phyloP scores from a whole-genome alignment of 2,888 invertebrate species.

The Abrostola tripartita region DNA sequence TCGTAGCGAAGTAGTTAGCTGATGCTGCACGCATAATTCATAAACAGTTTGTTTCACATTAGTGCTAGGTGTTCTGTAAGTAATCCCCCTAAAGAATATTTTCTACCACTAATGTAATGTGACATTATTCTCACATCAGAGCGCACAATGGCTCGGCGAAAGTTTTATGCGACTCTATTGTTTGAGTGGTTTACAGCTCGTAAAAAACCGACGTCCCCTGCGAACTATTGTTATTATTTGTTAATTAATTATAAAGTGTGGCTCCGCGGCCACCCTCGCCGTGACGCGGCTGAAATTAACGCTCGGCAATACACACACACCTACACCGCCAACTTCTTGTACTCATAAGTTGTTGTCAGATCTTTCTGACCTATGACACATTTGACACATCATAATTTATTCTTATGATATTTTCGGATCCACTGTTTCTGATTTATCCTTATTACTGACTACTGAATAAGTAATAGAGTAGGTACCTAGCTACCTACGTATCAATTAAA shows the following conservation, averaged over 20 bases:
- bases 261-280: conserved; percentile 35
- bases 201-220: conserved; percentile 62
- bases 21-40: not conserved
- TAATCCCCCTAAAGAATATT: conserved; percentile 45
- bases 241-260: conserved; percentile 67
- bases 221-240: conserved; percentile 66
- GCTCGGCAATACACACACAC: conserved; percentile 3
- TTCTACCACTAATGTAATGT: conserved; percentile 45
- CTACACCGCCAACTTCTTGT: conserved; percentile 1
- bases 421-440: too few relatives aligned
- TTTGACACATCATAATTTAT: too few relatives aligned
- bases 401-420: too few relatives aligned
- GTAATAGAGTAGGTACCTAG: too few relatives aligned
- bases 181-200: conserved; percentile 48
- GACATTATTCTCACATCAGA: conserved; percentile 58
- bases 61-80: conserved; percentile 23
- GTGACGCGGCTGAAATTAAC: conserved; percentile 47
- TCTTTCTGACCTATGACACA: too few relatives aligned
- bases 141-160: conserved; percentile 48
- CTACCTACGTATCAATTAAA: not conserved
- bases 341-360: not conserved
- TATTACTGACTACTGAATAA: too few relatives aligned
- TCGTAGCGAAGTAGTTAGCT: conserved; percentile 6
- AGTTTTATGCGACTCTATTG: conserved; percentile 59
- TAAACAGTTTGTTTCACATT: conserved; percentile 13